Evolutionary conservation across 2,888 invertebrate species (phyloP).

Genomic region (Gerris lacustris): DNA sequence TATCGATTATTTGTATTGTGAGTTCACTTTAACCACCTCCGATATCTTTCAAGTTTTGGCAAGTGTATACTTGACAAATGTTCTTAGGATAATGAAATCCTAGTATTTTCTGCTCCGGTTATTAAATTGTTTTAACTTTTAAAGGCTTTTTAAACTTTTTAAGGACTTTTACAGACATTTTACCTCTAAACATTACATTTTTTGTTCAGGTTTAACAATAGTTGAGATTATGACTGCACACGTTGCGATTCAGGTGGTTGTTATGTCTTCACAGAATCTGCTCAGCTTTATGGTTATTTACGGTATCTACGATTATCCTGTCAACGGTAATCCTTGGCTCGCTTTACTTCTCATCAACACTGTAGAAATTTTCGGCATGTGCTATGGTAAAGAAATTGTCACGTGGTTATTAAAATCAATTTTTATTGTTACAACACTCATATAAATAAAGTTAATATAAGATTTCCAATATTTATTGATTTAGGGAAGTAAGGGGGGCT

Average conservation of each 20-base stretch:
- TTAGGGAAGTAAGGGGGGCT: no score
- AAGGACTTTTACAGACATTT: no score
- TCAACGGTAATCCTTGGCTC: conserved; percentile 27
- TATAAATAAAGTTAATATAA: neutral
- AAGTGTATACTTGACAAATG: no score
- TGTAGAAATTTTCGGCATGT: conserved; percentile 31
- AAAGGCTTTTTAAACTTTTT: no score
- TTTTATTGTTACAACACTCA: neutral
- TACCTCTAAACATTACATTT: no score
- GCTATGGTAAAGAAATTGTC: conserved; percentile 27
- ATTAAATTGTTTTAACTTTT: no score
- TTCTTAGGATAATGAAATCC: no score
- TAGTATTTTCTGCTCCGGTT: no score
- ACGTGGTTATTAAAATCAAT: neutral
- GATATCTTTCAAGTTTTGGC: no score
- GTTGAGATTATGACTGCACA: conserved; percentile 31
- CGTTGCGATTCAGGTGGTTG: conserved; percentile 30
- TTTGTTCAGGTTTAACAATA: conserved; percentile 28
- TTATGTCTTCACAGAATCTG: conserved; percentile 31
- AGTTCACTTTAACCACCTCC: no score
- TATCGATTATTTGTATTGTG: no score
- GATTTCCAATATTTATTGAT: no score
- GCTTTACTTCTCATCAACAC: conserved; percentile 27
- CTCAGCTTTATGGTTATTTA: conserved; percentile 31
- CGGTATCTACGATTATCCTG: conserved; percentile 28